These are phyloP conservation scores for Gryon sp. DNA, from an alignment of 1,140 invertebrate species.

Conservation along the genomic window DNA sequence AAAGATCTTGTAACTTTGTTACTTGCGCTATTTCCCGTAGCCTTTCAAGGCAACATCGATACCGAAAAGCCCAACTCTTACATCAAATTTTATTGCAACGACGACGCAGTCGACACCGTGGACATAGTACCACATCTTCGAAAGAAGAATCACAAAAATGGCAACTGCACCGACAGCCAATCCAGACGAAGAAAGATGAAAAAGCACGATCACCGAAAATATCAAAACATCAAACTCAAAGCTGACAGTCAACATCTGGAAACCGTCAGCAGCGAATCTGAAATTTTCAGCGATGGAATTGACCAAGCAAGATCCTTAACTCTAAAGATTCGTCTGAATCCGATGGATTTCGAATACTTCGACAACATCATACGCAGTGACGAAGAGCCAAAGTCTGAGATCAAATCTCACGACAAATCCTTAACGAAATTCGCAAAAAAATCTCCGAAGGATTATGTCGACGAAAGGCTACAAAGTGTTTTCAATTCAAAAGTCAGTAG, in stretches of 20 bases:
- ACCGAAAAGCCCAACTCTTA: conserved; percentile 66
- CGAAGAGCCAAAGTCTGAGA: conserved; percentile 75
- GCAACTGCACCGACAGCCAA: conserved; percentile 24
- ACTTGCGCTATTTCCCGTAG: conserved; percentile 82
- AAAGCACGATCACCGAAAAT: conserved; percentile 34
- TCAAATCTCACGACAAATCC: conserved; percentile 56
- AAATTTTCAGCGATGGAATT: conserved; percentile 79
- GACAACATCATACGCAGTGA: conserved; percentile 81
- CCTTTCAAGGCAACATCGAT: conserved; percentile 57
- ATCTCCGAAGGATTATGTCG: conserved; percentile 80
- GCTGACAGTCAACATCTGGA: conserved; percentile 37
- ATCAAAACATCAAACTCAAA: conserved; percentile 13
- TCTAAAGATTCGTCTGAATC: conserved; percentile 81
- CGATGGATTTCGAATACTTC: conserved; percentile 85
- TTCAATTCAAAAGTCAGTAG: conserved; percentile 79
- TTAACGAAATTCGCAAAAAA: conserved; percentile 70
- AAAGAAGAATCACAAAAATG: conserved; percentile 46
- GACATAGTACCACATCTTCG: conserved; percentile 66
- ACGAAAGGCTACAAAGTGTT: conserved; percentile 79
- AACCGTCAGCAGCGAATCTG: conserved; percentile 79
- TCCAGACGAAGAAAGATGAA: conserved; percentile 38
- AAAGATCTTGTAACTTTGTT: conserved; percentile 82
- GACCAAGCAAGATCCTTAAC: conserved; percentile 79
- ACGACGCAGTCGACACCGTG: conserved; percentile 72
- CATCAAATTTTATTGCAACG: conserved; percentile 70